Percentiles rank a stretch among this genome's conserved stretches.
These are phyloP conservation scores for Oriolus oriolus DNA, from an alignment of 2,113 vertebrate species.

Conservation along the genomic window DNA sequence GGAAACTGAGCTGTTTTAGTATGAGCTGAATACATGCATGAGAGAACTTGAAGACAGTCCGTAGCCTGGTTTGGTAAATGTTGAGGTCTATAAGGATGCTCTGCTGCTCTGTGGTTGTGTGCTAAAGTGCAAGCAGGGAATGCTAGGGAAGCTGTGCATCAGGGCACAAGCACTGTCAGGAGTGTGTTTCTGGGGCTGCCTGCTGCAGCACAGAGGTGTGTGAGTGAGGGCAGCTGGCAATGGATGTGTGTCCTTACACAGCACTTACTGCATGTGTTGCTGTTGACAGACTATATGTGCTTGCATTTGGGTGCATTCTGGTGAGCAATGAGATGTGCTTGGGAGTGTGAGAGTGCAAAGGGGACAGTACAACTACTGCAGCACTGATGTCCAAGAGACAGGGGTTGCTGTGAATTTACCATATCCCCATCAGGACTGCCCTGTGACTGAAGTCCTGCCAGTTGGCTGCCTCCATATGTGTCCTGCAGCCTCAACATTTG, in stretches of 20 bases:
- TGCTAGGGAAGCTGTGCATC: neutral
- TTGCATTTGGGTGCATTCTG: neutral
- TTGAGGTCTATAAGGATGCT: neutral
- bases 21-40: neutral
- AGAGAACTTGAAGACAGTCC: neutral
- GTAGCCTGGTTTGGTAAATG: neutral
- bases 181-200: neutral
- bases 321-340: neutral
- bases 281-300: neutral
- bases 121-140: neutral
- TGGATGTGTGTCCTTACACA: neutral
- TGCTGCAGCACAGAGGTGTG: neutral
- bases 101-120: neutral
- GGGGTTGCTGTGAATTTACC: conserved; percentile 35
- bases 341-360: neutral
- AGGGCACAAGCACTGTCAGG: neutral
- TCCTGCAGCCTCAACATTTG: conserved; percentile 39
- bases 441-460: conserved; percentile 56
- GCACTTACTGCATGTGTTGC: accelerated
- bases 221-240: neutral
- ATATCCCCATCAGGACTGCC: neutral
- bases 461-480: conserved; percentile 10
- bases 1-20: neutral
- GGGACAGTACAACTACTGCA: neutral
- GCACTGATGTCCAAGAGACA: neutral